Base-by-base conservation (phyloP, 2,888 invertebrate genomes). In the Diplazon laetatorius region DNA sequence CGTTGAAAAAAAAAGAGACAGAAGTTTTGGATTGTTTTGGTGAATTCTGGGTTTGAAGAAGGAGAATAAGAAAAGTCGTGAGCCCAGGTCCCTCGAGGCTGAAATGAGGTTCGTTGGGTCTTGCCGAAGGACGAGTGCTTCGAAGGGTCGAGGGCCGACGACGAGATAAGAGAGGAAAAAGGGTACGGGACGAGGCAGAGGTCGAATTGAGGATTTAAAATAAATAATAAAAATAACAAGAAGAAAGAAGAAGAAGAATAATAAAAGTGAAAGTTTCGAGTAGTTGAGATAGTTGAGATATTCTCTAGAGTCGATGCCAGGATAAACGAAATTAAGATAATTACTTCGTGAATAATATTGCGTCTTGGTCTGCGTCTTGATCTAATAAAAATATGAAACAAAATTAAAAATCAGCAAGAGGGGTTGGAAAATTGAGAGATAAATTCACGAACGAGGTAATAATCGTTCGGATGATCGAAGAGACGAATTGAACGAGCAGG, bases 301-400 rank as follows among this genome's bases (percentile, higher is more conserved):
- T 35, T 69, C 63, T 74, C 71, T 63, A 76, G n/a, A 6, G 72
- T 73, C 68, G 72, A 65, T 18, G 44, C 71, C 74, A n/a, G n/a
- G n/a, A n/a, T n/a, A 30, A 30, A 30, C 20, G 69, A 35, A 72
- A 78, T 73, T 62, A 65, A 70, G 79, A 71, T 60, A 68, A 77
- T 70, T 63, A 66, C 77, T 70, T 48, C 22, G 50, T 75, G n/a
- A 62, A 75, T 82, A 76, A 78, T 75, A 78, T 75, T 74, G 66
- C 70, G 39, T 50, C 42, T 73, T 62, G 39, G 66, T 25, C 65
- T 30, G 8, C 59, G 60, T 37, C 66, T 65, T 76, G 65, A 76
- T 71, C 59, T 20, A 76, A 76, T 76, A 44, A 76, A 76, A 71
- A 76, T 66, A 76, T 50, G 14, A n/a, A n/a, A n/a, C 16, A 52